Conservation (phyloP, 2,113 vertebrate species). For the Ammospiza caudacuta region DNA sequence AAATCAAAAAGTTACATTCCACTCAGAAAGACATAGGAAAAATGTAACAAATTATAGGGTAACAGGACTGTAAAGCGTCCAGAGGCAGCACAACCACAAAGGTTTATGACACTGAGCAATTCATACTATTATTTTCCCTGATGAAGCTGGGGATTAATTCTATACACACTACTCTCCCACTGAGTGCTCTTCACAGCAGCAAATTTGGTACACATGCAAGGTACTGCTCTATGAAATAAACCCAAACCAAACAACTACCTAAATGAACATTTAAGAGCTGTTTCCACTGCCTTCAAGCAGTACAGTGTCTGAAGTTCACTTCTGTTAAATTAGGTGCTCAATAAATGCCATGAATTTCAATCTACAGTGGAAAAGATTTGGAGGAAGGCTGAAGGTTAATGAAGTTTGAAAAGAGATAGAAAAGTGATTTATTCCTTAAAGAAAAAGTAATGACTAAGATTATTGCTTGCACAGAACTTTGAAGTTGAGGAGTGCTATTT, state of each 20-base stretch:
- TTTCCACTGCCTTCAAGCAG: background rate
- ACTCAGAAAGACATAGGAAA: background rate
- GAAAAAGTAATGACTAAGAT: background rate
- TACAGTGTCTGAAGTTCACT: background rate
- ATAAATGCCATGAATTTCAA: background rate
- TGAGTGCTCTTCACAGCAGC: background rate
- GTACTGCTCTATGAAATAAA: background rate
- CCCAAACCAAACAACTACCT: background rate
- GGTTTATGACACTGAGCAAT: background rate
- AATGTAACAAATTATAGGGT: background rate
- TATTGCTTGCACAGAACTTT: background rate
- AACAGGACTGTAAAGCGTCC: background rate
- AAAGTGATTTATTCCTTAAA: background rate
- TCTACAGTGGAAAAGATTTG: background rate
- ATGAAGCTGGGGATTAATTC: background rate
- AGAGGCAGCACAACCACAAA: background rate
- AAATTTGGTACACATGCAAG: background rate
- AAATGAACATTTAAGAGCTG: background rate
- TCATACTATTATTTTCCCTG: background rate
- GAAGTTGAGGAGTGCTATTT: conserved; percentile 19
- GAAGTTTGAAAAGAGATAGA: background rate
- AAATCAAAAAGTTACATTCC: background rate
- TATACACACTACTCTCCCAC: background rate
- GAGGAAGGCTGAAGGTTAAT: background rate
- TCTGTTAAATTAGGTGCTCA: background rate